Conservation (phyloP, 2,113 vertebrate genomes). For the Piliocolobus tephrosceles region DNA sequence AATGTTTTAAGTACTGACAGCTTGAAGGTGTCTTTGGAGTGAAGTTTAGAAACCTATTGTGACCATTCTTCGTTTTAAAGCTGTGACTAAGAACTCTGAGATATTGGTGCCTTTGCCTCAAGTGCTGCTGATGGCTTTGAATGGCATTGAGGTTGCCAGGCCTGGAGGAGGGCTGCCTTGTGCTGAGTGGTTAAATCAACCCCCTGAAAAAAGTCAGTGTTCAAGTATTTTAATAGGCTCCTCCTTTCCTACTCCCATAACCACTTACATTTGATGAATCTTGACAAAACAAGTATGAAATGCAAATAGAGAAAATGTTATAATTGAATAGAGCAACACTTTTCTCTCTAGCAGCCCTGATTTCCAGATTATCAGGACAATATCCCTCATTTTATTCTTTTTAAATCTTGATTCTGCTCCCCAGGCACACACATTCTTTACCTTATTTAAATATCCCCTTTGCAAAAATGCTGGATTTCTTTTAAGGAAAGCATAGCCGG, state of each 20-base stretch:
- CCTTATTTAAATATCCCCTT: not conserved
- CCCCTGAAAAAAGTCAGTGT: not conserved
- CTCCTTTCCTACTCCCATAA: not conserved
- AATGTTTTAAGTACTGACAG: not conserved
- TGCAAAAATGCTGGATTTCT: not conserved
- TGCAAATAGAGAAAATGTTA: not conserved
- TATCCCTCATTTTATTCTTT: not conserved
- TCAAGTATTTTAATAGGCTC: not conserved
- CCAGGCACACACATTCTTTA: not conserved
- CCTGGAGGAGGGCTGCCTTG: not conserved
- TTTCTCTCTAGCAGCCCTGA: not conserved
- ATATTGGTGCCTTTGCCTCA: not conserved
- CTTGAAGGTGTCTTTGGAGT: not conserved
- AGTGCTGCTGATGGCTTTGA: not conserved
- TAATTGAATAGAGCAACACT: fast-evolving
- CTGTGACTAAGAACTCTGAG: not conserved
- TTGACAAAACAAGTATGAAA: not conserved
- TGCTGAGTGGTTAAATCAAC: not conserved
- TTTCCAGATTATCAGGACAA: not conserved
- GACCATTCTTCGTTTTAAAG: not conserved
- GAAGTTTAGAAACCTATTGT: not conserved
- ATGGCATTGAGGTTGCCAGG: not conserved
- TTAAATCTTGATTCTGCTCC: not conserved
- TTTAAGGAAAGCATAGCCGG: not conserved
- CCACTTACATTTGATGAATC: not conserved